Conservation (phyloP, 2,888 invertebrate genomes). For the Dynastes tityus region DNA sequence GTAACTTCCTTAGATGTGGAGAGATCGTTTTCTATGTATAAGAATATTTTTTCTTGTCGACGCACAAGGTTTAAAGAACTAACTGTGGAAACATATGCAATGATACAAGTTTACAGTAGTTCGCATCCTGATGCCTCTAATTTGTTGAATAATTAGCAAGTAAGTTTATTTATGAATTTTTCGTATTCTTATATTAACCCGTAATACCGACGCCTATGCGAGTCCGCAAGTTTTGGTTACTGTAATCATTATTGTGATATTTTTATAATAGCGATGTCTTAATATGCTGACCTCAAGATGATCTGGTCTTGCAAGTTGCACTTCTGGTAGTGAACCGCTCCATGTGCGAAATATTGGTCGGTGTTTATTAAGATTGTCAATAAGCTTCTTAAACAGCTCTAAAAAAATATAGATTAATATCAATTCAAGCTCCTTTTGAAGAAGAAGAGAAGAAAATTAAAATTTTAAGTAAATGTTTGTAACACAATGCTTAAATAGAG, state of each 20-base stretch:
- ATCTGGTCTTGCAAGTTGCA: slow-evolving; percentile 59
- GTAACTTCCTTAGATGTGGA: too few species aligned
- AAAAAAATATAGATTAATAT: background rate
- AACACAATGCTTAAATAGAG: background rate
- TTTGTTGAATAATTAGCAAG: too few species aligned
- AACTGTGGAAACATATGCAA: too few species aligned
- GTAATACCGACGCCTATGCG: too few species aligned
- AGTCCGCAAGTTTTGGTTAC: too few species aligned
- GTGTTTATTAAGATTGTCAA: background rate
- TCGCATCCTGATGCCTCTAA: too few species aligned
- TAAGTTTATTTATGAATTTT: too few species aligned
- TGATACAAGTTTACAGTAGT: too few species aligned
- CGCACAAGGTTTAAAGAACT: too few species aligned
- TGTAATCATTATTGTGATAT: background rate
- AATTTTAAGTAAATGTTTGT: background rate
- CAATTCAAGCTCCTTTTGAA: background rate
- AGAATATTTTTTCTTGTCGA: too few species aligned
- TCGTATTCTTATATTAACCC: too few species aligned
- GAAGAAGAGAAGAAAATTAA: background rate
- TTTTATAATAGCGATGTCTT: background rate
- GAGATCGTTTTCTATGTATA: too few species aligned
- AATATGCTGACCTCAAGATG: slow-evolving; percentile 57
- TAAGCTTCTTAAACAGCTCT: slow-evolving; percentile 18
- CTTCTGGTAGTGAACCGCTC: slow-evolving; percentile 56
- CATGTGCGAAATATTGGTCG: slow-evolving; percentile 59